Base-by-base conservation (phyloP, 1,140 invertebrate species). In the Megalonaias nervosa region DNA sequence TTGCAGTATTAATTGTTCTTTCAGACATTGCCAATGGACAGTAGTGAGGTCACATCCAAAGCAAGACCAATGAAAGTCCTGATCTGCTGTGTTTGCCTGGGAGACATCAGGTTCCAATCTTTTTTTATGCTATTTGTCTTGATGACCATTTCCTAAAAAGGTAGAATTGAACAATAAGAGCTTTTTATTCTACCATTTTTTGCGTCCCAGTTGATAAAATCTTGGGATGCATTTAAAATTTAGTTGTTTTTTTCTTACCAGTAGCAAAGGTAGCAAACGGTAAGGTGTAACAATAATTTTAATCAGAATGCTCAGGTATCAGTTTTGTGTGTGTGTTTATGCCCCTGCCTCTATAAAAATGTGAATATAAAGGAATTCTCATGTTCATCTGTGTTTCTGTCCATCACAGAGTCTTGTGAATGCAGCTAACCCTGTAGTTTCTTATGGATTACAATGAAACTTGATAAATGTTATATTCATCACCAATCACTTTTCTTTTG, bases 61-160 rank as follows among this genome's bases (percentile, higher is more conserved):
- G 26, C 69, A 64, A n/a, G 68, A 77, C 70, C 82, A 81, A 82
- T 90, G 62, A 91, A 92, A 84, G 89, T 93, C 77, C 90, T 96
- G 23, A 97, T 99, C 79, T 99, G 97, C 89, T 96, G 95, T 87
- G 96, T 97, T 4, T 99, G 98, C 88, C 91, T 99, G 31, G 97
- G 97, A 0, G 97, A 98, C 75, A 85, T 88, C 23, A 91, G 90
- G 89, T 90, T 79, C 60, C 31, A 21, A 67, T 23, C n/a, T 48
- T 48, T 48, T n/a, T 48, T 31, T 31, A 31, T 31, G 26, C 26
- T 31, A 31, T 48, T 48, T 48, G 38, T 48, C 6, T 48, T 48
- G 38, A 6, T 48, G 38, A 48, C 38, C 38, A 48, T 48, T 48
- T 11, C 6, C 38, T 48, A 48, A 48, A 48, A 19, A 23, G 5